phyloP scores from a whole-genome alignment of 2,797 vertebrate species.

The Myoxocephalus aenaeus region DNA sequence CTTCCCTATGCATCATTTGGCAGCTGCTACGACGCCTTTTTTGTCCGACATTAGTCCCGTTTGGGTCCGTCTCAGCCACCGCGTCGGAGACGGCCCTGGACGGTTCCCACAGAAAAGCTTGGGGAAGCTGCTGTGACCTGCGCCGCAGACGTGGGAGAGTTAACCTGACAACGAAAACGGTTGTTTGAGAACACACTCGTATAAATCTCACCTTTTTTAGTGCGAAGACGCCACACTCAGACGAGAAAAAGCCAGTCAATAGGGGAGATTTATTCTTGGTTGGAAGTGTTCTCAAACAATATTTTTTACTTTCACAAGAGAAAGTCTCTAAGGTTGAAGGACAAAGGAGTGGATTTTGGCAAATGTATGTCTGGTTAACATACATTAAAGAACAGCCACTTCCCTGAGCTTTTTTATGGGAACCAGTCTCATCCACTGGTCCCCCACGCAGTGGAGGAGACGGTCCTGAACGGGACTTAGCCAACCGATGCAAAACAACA shows the following conservation, averaged over 20 bases:
- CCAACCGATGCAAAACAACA: not conserved
- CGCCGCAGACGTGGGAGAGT: not conserved
- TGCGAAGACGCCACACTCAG: not conserved
- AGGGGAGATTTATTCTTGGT: not conserved
- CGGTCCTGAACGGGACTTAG: too few relatives aligned
- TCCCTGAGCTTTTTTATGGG: not conserved
- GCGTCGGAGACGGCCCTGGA: not conserved
- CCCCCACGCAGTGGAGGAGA: not conserved
- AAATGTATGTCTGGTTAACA: not conserved
- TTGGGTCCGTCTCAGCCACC: not conserved
- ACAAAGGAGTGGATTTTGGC: not conserved
- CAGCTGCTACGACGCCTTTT: not conserved
- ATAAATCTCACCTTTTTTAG: not conserved
- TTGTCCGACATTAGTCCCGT: not conserved
- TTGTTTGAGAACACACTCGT: not conserved
- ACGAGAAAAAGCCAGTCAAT: not conserved
- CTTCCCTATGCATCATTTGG: not conserved
- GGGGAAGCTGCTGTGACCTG: not conserved
- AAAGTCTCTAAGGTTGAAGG: not conserved
- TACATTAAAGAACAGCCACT: not conserved
- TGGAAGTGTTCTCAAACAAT: not conserved
- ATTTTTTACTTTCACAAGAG: not conserved
- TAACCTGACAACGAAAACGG: not conserved
- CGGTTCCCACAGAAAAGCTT: not conserved
- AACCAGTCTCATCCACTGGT: not conserved